Evolutionary conservation across 2,888 invertebrate genomes (phyloP), one percentile per base, ranked within the genome.

Genomic region (Uloborus plumipes): DNA sequence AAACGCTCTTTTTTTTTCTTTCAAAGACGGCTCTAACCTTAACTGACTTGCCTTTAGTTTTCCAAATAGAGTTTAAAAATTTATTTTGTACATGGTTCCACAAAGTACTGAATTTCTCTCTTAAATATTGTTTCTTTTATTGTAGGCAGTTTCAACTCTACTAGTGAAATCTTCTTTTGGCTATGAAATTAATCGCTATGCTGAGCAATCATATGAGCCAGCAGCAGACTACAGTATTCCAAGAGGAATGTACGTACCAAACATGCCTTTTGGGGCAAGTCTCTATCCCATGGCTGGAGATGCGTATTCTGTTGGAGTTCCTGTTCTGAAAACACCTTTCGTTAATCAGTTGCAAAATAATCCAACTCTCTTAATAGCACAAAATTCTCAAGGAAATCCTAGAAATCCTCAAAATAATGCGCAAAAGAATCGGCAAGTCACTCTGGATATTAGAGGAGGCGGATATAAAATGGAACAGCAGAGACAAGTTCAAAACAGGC

Each of bases 361-460:
- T 1, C n/a, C 51, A 26, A 66, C 65, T 14, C 22, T n/a, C 6
- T 59, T 50, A 31, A 74, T 65, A 13, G 49, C 49, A 15, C 47
- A 67, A 58, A 64, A 69, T 49, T 64, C 62, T 14, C 66, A 67
- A n/a, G 16, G n/a, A 0, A 64, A 65, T 11, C 18, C 49, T 13
- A 53, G 61, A 13, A 64, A 61, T n/a, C 69, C 53, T 15, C 51
- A 53, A 22, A 69, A 50, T 53, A 39, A 18, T 20, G 61, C 18
- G 6, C 65, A 51, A 26, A 74, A 71, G 22, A 39, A 26, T 58
- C 61, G 83, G 13, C 77, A 69, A 26, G 77, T 83, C 9, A 83
- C 83, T 11, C 18, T 83, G 16, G 83, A 83, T 20, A 50, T 83
- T 3, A 72, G 77, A 62, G 83, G 83, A 47, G 83, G 83, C 7